Conservation (phyloP, 2,888 invertebrate species). For the Noctua fimbriata region DNA sequence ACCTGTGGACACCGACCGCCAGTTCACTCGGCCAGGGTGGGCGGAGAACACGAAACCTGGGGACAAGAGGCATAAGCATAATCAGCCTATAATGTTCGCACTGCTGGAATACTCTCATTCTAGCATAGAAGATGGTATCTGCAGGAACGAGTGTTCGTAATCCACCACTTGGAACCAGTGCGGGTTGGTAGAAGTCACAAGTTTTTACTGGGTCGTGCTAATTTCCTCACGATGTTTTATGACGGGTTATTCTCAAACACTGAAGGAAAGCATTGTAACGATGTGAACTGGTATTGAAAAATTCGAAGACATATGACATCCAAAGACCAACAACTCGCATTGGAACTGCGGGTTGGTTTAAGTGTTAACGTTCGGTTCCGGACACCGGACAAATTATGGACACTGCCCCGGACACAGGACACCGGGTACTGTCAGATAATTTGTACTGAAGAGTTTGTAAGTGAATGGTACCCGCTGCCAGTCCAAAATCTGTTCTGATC, state of each 20-base stretch:
- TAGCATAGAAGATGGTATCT: background rate
- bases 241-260: background rate
- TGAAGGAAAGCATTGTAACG: background rate
- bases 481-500: too few relatives aligned
- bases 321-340: background rate
- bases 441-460: too few relatives aligned
- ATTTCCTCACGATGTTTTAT: background rate
- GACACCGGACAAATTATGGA: too few relatives aligned
- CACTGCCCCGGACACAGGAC: too few relatives aligned
- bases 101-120: background rate
- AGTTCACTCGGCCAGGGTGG: conserved; percentile 91
- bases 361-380: background rate
- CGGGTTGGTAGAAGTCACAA: background rate
- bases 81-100: background rate
- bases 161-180: background rate
- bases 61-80: background rate
- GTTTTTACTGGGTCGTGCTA: background rate
- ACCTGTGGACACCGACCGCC: conserved; percentile 95
- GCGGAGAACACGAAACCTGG: conserved; percentile 85
- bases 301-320: background rate
- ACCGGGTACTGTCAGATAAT: too few relatives aligned
- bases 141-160: background rate
- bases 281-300: background rate
- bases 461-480: too few relatives aligned
- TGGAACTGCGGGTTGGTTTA: background rate